A percentile compares a stretch with the other conserved stretches of the same genome.
phyloP scores from a whole-genome alignment of 2,888 invertebrate genomes.

The Acanthoscelides obtectus region DNA sequence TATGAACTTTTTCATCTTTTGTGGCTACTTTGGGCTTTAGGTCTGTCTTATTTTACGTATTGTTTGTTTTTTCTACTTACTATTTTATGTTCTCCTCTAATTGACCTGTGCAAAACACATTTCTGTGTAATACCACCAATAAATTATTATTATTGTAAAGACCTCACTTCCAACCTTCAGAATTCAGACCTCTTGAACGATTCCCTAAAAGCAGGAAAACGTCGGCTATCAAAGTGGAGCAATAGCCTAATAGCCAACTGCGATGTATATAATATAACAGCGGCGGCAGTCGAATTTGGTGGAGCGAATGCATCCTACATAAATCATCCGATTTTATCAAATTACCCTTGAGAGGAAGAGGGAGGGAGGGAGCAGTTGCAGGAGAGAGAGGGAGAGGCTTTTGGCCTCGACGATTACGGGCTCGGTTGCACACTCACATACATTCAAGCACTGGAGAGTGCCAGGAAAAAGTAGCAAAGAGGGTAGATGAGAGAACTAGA shows the following conservation, averaged over 20 bases:
- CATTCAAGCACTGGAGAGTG: not conserved
- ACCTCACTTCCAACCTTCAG: not conserved
- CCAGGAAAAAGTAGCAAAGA: not conserved
- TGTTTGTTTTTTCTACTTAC: too few relatives aligned
- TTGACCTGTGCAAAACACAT: too few relatives aligned
- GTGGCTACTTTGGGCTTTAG: too few relatives aligned
- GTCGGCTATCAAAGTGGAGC: not conserved
- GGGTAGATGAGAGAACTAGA: not conserved
- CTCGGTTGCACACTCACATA: not conserved
- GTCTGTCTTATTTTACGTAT: too few relatives aligned
- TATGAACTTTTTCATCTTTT: too few relatives aligned
- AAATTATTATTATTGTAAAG: not conserved
- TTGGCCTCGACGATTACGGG: not conserved
- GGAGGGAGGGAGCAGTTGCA: not conserved
- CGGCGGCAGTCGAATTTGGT: not conserved
- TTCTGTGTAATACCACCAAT: too few relatives aligned
- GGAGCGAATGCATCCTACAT: not conserved
- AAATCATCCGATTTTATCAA: not conserved
- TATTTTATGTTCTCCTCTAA: too few relatives aligned
- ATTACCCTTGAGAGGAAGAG: not conserved
- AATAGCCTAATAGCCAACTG: not conserved
- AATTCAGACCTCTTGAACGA: not conserved
- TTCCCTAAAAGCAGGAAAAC: not conserved
- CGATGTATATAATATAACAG: not conserved
- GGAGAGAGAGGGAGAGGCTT: not conserved